Evolutionary conservation across 2,888 invertebrate genomes (phyloP).

Genomic region (Eustalomyia histrio): DNA sequence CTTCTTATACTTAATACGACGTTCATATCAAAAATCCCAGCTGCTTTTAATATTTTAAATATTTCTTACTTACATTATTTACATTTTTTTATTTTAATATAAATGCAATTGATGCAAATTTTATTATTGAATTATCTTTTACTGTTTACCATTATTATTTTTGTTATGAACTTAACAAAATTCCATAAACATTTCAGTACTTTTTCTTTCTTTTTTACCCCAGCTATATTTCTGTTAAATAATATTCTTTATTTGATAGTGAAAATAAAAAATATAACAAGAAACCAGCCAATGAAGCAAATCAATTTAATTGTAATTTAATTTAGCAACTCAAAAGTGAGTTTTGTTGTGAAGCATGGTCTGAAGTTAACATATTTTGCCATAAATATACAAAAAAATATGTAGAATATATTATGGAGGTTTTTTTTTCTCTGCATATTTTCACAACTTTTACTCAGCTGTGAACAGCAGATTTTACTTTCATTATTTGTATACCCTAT

Average conservation of each 20-base stretch:
- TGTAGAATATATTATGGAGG: background rate
- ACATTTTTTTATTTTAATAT: too few relatives aligned
- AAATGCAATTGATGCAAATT: slow-evolving; percentile 40
- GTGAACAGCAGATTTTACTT: background rate
- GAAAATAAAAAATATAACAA: slow-evolving; percentile 1
- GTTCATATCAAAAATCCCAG: background rate
- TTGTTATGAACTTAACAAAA: background rate
- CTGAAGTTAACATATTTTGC: slow-evolving; percentile 5
- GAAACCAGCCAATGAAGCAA: slow-evolving; percentile 44
- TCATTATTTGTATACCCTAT: background rate
- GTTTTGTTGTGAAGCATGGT: slow-evolving; percentile 2
- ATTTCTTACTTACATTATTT: background rate
- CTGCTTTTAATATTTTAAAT: background rate
- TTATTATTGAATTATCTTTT: slow-evolving; percentile 44
- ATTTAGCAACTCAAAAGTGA: slow-evolving; percentile 11
- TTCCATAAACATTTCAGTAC: background rate
- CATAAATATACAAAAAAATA: slow-evolving; percentile 12
- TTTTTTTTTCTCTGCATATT: slow-evolving; percentile 5
- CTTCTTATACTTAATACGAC: background rate
- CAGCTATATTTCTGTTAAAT: background rate
- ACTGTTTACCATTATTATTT: background rate
- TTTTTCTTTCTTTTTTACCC: background rate
- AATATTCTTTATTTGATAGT: background rate
- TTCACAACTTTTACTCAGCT: slow-evolving; percentile 7
- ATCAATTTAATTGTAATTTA: slow-evolving; percentile 58